Base-by-base conservation (phyloP, 2,113 vertebrate species). In the Brienomyrus brachyistius region DNA sequence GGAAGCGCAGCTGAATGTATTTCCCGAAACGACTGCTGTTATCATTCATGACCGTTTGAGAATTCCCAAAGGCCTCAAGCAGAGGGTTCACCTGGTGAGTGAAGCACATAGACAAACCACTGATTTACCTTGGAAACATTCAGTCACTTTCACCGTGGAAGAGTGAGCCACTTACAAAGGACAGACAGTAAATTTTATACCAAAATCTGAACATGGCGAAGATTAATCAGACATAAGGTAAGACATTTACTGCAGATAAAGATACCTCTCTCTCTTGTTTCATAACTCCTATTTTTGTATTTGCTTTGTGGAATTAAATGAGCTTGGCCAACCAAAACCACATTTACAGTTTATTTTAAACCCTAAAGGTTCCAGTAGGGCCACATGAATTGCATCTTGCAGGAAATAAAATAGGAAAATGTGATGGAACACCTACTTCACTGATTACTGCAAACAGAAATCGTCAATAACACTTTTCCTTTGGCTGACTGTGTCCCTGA, bases 11-110 rank as follows among this genome's bases (percentile, higher is more conserved):
- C 90, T 96, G 95, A 91, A 97, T 95, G 88, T 96, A 97, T 90
- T 97, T 97, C 90, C 96, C 96, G 90, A 95, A 95, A 17, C 94
- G 93, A 89, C 94, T 95, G 90, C 96, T 97, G 94, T 97, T 97
- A 92, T 96, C 94, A 92, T 97, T 97, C 95, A 95, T 95, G 89
- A 95, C 94, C 10, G 96, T 97, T 90, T 96, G 96, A 5, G 96
- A 96, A 90, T 97, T 97, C 48, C 96, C 96, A 91, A 97, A 97
- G 40, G 94, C 96, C 92, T 97, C 96, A 62, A 96, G 94, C 86
- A 97, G 92, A 0, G 96, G 96, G 91, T 96, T 96, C 86, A 96
- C 95, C 96, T 96, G 86, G 52, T 90, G 84, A 87, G 52, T 2
- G 0, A 0, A 91, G 52, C 5, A 43, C 17, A 40, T 3, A 47